Base-by-base conservation (phyloP, 2,797 vertebrate genomes). In the Siniperca scherzeri region DNA sequence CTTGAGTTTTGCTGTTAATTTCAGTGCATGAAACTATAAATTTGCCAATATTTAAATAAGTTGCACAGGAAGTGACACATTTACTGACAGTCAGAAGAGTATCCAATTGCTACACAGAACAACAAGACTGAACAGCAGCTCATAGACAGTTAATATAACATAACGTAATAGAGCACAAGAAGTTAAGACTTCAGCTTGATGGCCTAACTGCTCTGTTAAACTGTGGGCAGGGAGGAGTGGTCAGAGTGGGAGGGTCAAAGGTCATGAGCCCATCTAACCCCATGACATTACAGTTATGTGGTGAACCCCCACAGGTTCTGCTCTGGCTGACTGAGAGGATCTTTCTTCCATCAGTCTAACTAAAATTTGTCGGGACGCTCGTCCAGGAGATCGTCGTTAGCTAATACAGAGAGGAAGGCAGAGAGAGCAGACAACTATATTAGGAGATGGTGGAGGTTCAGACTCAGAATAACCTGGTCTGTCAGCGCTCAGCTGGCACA, bases 371-470 rank as follows among this genome's bases (percentile, higher is more conserved):
- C 53, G 9, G 25, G 61, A 53, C 50, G 16, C 3, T 64, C 7
- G 7, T 13, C 30, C 66, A 17, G 46, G 33, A 70, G 65, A 5
- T 10, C 2, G 22, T 1, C 3, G 11, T 46, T 48, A 16, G 62
- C 65, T 65, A 1, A 27, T 42, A 42, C 60, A 79, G 13, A 61
- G 77, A 12, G 52, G 8, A 46, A 4, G 70, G 27, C 59, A 19
- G 61, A 48, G 85, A 40, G 80, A 71, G 76, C 71, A 70, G 74
- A 44, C 57, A 22, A 5, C 94, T 95, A 95, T 95, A 95, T 96
- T 94, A 95, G 95, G 95, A 95, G 86, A 91, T 91, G 94, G 76
- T 91, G 90, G 78, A 19, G 74, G 48, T 71, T 71, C 65, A 81
- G 56, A 79, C 91, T 89, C 87, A 93, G 93, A 94, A 94, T 94